Percentiles rank a stretch among this genome's conserved stretches.
These are phyloP conservation scores for Hymenochirus boettgeri DNA, from an alignment of 2,113 vertebrate species.

Conservation along the genomic window DNA sequence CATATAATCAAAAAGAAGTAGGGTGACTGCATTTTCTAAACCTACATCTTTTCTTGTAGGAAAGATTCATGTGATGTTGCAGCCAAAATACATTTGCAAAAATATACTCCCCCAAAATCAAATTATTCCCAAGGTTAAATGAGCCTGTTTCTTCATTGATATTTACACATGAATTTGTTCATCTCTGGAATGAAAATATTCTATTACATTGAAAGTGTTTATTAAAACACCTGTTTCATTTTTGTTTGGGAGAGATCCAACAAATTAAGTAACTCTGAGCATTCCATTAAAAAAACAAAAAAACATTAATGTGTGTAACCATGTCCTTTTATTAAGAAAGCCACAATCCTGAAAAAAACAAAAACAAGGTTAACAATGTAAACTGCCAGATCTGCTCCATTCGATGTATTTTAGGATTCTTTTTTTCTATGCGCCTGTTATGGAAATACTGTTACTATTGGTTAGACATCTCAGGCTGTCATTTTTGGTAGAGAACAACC, in stretches of 20 bases:
- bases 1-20: no score
- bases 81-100: conserved; percentile 2
- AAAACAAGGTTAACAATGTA: conserved; percentile 27
- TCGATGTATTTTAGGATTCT: no score
- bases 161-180: conserved; percentile 3
- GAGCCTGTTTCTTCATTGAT: neutral
- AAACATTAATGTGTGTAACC: neutral
- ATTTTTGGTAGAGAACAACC: no score
- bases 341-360: conserved; percentile 40
- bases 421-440: no score
- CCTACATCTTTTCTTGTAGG: no score
- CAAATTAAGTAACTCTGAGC: neutral
- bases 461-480: no score
- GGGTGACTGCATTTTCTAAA: no score
- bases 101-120: neutral
- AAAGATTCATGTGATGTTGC: neutral
- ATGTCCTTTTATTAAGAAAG: no score
- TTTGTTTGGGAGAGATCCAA: conserved; percentile 7
- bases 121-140: conserved; percentile 1
- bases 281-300: neutral
- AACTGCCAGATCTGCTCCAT: no score
- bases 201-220: neutral
- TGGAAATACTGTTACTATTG: no score
- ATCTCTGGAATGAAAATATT: neutral
- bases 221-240: conserved; percentile 2